These are phyloP conservation scores for Xiphorhynchus erythropygius DNA, from an alignment of 2,797 vertebrate species.

Conservation along the genomic window DNA sequence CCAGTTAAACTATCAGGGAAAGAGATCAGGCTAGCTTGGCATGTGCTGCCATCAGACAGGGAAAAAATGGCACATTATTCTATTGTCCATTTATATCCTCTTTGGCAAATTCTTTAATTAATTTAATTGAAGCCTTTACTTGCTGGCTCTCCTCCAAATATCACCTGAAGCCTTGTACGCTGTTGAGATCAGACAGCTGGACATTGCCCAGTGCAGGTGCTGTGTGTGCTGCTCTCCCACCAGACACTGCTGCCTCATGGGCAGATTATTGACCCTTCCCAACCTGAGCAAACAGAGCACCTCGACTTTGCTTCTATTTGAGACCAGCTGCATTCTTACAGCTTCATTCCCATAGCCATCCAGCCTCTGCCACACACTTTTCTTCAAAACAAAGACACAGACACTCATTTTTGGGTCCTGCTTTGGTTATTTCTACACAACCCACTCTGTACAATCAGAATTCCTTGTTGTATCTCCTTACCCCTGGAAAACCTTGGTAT, in stretches of 20 bases:
- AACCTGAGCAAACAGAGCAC: background rate
- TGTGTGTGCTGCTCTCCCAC: background rate
- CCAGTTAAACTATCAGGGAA: background rate
- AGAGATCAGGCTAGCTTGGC: background rate
- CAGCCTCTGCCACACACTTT: background rate
- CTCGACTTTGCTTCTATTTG: background rate
- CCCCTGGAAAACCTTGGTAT: background rate
- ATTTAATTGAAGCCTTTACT: background rate
- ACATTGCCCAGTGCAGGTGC: background rate
- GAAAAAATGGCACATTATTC: background rate
- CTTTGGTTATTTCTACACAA: background rate
- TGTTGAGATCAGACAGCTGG: background rate
- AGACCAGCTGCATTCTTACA: background rate
- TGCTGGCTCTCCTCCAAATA: background rate
- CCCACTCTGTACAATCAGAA: accelerated
- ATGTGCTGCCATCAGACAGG: background rate
- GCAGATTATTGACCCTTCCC: background rate
- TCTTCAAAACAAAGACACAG: background rate
- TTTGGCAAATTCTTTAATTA: background rate
- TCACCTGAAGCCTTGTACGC: background rate
- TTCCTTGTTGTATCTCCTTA: background rate
- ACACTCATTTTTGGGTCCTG: background rate
- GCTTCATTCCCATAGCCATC: accelerated
- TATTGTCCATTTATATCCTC: background rate
- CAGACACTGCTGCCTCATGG: background rate